Conservation (phyloP, 1,140 invertebrate genomes). For the Leptestheria dahalacensis region DNA sequence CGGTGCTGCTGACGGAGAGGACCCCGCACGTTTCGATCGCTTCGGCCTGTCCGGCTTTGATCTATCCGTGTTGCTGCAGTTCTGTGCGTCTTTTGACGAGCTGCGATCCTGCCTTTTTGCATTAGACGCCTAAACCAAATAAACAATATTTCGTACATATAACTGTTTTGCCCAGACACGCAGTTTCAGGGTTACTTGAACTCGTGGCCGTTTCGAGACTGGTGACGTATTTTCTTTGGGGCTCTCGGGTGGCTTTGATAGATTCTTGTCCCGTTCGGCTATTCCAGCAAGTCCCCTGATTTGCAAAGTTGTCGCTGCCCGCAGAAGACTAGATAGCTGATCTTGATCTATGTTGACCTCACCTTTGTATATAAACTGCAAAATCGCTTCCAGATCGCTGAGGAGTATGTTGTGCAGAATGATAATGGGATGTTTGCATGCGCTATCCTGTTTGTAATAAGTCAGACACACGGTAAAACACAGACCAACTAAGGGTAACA, state of each 20-base stretch:
- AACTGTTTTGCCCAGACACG: neutral
- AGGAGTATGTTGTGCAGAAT: slow-evolving; percentile 47
- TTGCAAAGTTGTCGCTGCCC: slow-evolving; percentile 43
- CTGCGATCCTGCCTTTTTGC: neutral
- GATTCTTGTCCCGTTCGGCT: slow-evolving; percentile 23
- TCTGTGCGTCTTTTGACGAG: neutral
- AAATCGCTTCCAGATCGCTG: slow-evolving; percentile 38
- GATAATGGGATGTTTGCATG: slow-evolving; percentile 48
- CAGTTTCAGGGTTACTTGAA: neutral
- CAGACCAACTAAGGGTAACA: too few species aligned
- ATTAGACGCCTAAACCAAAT: neutral
- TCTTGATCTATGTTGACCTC: slow-evolving; percentile 49
- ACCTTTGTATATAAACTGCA: slow-evolving; percentile 49
- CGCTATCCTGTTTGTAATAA: slow-evolving; percentile 49
- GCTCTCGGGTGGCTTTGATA: neutral
- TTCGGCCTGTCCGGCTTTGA: neutral
- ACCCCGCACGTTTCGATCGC: neutral
- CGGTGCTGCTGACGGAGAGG: neutral
- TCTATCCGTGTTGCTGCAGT: neutral
- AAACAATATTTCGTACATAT: neutral
- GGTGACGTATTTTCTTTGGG: neutral
- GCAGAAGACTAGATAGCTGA: slow-evolving; percentile 41
- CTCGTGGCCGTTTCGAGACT: neutral
- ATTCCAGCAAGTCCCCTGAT: slow-evolving; percentile 43
- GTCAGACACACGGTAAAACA: too few species aligned